Evolutionary conservation across 2,888 invertebrate genomes (phyloP).

Genomic region (Rhagium mordax): DNA sequence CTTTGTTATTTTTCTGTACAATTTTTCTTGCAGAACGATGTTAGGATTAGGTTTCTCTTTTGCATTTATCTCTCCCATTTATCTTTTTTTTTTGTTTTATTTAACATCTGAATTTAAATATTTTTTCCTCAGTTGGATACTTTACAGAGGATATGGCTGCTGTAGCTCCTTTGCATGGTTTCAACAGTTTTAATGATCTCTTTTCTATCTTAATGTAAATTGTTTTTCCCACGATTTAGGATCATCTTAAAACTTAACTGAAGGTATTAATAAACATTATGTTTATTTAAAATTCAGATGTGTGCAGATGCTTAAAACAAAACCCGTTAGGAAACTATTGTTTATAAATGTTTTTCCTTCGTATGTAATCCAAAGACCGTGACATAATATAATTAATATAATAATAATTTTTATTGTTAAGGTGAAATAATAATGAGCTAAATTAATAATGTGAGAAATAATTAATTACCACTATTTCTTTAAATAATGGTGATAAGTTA

Average conservation of each 20-base stretch:
- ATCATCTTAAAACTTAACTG: neutral
- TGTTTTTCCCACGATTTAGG: neutral
- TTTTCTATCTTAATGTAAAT: too few species aligned
- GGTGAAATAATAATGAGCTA: conserved; percentile 12
- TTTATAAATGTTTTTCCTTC: conserved; percentile 15
- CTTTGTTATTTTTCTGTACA: too few species aligned
- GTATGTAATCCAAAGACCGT: conserved; percentile 13
- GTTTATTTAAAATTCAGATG: neutral
- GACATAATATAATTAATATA: conserved; percentile 23
- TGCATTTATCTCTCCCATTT: too few species aligned
- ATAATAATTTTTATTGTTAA: conserved; percentile 25
- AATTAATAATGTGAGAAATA: conserved; percentile 16
- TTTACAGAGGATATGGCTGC: too few species aligned
- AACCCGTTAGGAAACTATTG: conserved; percentile 14
- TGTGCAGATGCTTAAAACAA: neutral
- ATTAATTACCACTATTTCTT: neutral
- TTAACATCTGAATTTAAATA: too few species aligned
- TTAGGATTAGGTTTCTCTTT: too few species aligned
- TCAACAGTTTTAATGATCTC: too few species aligned
- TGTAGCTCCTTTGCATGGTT: too few species aligned
- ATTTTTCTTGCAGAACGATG: too few species aligned
- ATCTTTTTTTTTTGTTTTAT: too few species aligned
- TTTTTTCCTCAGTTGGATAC: too few species aligned
- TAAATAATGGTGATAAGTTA: neutral
- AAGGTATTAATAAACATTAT: neutral